Evolutionary conservation across 1,140 invertebrate species (phyloP).

Genomic region (Latrodectus geometricus): DNA sequence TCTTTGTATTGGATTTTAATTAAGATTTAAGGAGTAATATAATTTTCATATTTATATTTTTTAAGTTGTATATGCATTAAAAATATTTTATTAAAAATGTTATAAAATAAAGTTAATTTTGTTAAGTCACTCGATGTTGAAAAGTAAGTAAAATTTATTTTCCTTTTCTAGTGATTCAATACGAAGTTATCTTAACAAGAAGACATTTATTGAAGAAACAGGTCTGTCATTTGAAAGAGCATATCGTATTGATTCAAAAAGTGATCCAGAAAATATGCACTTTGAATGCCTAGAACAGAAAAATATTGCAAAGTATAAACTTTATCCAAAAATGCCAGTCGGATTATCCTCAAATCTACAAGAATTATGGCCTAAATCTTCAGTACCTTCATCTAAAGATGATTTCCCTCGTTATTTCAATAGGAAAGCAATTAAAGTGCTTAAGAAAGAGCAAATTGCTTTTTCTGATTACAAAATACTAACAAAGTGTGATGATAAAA

Average conservation of each 20-base stretch:
- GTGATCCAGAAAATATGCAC: slow-evolving; percentile 58
- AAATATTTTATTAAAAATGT: no score
- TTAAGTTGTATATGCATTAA: no score
- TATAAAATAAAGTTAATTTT: no score
- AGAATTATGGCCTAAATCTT: neutral
- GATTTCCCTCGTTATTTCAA: slow-evolving; percentile 39
- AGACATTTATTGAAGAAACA: slow-evolving; percentile 62
- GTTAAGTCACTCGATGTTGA: neutral
- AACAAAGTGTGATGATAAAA: neutral
- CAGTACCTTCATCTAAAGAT: neutral
- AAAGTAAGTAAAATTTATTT: neutral
- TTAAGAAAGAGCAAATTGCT: neutral
- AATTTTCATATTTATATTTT: no score
- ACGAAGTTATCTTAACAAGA: slow-evolving; percentile 38
- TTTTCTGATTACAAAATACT: neutral
- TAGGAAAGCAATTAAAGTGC: slow-evolving; percentile 23
- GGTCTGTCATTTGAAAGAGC: slow-evolving; percentile 62
- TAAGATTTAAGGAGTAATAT: no score
- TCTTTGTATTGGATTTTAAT: no score
- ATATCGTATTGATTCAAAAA: slow-evolving; percentile 51
- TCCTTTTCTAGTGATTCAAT: slow-evolving; percentile 38
- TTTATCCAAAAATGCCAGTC: slow-evolving; percentile 14
- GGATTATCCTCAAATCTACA: slow-evolving; percentile 3
- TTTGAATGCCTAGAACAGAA: slow-evolving; percentile 56
- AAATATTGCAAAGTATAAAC: slow-evolving; percentile 51